Percentiles rank a stretch among this genome's conserved stretches.
These are phyloP conservation scores for Plusia festucae DNA, from an alignment of 2,888 invertebrate species.

Conservation along the genomic window DNA sequence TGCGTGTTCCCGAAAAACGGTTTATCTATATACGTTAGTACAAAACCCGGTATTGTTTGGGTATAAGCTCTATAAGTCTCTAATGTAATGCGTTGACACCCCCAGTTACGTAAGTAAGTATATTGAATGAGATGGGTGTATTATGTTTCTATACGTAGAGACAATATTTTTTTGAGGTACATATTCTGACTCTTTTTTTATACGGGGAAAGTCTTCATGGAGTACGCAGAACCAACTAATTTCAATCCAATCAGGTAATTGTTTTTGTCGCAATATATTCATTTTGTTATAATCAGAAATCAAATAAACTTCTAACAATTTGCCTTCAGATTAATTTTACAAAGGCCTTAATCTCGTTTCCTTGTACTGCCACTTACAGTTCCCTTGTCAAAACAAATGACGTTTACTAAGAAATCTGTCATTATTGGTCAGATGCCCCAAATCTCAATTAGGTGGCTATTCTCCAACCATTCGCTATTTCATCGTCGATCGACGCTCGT, in stretches of 20 bases:
- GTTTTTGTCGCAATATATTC: too few species aligned
- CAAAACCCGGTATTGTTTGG: not conserved
- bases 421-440: constrained; percentile 47
- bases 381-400: constrained; percentile 47
- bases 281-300: too few species aligned
- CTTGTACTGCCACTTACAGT: constrained; percentile 18
- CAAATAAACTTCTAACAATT: constrained; percentile 19
- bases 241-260: too few species aligned
- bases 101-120: not conserved
- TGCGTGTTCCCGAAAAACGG: not conserved
- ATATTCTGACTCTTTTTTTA: not conserved
- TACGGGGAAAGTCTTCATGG: not conserved
- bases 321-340: constrained; percentile 4
- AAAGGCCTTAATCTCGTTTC: constrained; percentile 25
- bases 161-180: not conserved
- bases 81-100: constrained; percentile 5
- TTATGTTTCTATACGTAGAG: constrained; percentile 3
- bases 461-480: constrained; percentile 44
- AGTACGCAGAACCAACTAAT: too few species aligned
- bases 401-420: constrained; percentile 33
- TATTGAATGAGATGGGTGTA: constrained; percentile 21
- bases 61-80: constrained; percentile 9
- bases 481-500: constrained; percentile 44
- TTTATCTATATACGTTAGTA: constrained; percentile 13
- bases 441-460: constrained; percentile 50